phyloP scores from a whole-genome alignment of 2,797 vertebrate species.

The Smutsia temminckii region DNA sequence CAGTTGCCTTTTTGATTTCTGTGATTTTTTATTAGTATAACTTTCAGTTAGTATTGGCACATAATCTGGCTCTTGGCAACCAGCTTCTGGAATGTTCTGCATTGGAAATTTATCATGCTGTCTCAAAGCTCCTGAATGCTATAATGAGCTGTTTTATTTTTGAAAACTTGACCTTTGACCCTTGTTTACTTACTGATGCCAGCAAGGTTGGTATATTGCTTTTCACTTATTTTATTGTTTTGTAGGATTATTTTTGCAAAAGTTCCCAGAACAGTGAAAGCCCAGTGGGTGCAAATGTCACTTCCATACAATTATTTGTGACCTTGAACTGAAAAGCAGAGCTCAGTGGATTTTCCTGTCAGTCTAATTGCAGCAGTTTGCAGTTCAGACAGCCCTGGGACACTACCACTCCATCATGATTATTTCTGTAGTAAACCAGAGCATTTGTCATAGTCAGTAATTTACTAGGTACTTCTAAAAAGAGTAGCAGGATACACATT shows the following conservation, averaged over 20 bases:
- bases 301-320: slow-evolving; percentile 56
- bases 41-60: not conserved
- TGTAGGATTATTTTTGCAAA: slow-evolving; percentile 42
- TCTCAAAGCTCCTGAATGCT: not conserved
- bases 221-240: slow-evolving; percentile 57
- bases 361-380: slow-evolving; percentile 38
- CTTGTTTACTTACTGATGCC: slow-evolving; percentile 16
- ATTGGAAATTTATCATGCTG: not conserved
- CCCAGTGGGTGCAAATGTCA: slow-evolving; percentile 15
- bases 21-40: not conserved
- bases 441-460: slow-evolving; percentile 14
- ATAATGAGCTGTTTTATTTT: slow-evolving; percentile 16
- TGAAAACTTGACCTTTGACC: slow-evolving; percentile 35
- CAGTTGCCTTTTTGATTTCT: not conserved
- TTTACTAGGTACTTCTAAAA: not conserved
- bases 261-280: not conserved
- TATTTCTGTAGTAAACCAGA: slow-evolving; percentile 54
- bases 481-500: not conserved
- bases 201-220: not conserved
- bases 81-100: not conserved
- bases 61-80: not conserved
- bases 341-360: not conserved
- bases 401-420: slow-evolving; percentile 14
- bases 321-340: slow-evolving; percentile 60
- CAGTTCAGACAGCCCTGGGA: slow-evolving; percentile 36